Conservation (phyloP, 2,888 invertebrate genomes). For the Candidula unifasciata region DNA sequence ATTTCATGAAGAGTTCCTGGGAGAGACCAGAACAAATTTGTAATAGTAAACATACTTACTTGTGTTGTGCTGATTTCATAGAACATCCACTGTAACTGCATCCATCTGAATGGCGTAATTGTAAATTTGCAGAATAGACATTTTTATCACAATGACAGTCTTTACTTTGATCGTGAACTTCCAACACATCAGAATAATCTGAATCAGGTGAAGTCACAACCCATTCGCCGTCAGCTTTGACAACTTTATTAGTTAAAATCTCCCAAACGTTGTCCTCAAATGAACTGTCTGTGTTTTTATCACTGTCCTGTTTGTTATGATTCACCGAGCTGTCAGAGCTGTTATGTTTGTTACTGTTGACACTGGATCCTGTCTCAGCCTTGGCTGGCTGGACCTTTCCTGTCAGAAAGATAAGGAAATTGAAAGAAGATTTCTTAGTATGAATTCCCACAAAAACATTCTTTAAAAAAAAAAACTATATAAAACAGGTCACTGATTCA, state of each 20-base stretch:
- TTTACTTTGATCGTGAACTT: background rate
- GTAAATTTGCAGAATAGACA: background rate
- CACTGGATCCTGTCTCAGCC: constrained; percentile 57
- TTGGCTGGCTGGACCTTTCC: constrained; percentile 80
- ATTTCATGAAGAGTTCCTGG: no score
- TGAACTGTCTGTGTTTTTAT: background rate
- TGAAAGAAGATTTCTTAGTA: background rate
- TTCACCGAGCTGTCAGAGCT: background rate
- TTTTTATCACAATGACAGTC: background rate
- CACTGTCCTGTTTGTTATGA: background rate
- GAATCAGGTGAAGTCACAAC: constrained; percentile 46
- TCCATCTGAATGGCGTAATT: background rate
- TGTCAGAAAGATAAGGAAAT: constrained; percentile 64
- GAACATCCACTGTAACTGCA: background rate
- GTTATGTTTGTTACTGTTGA: background rate
- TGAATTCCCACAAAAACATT: no score
- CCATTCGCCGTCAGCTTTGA: constrained; percentile 64
- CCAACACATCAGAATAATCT: constrained; percentile 1
- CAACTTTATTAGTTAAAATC: constrained; percentile 71
- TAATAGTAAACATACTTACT: background rate
- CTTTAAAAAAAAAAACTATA: no score
- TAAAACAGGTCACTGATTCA: no score
- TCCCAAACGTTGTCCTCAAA: constrained; percentile 65
- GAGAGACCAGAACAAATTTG: no score
- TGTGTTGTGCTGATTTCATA: background rate